Percentiles rank a stretch among this genome's conserved stretches.
These are phyloP conservation scores for Arctia plantaginis DNA, from an alignment of 2,888 invertebrate genomes.

Conservation along the genomic window DNA sequence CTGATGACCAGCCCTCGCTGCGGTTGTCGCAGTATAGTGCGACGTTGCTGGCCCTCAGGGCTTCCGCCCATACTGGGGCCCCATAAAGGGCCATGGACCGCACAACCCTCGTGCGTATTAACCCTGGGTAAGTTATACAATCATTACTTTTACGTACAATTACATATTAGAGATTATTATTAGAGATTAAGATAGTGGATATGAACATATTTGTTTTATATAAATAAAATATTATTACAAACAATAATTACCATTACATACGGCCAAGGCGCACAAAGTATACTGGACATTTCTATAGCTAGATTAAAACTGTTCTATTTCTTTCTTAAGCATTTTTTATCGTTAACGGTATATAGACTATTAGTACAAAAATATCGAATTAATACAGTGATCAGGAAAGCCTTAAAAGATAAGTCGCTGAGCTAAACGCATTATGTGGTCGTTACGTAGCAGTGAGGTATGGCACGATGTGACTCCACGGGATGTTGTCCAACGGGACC, in stretches of 20 bases:
- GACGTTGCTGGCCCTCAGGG: too few relatives aligned
- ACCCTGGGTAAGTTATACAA: too few relatives aligned
- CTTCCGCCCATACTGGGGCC: too few relatives aligned
- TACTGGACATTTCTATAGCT: not conserved
- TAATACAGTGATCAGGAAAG: conserved; percentile 1
- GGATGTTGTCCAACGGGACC: conserved; percentile 71
- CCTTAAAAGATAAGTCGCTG: conserved; percentile 4
- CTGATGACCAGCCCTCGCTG: too few relatives aligned
- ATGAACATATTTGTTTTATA: too few relatives aligned
- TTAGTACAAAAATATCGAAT: not conserved
- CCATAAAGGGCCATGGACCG: too few relatives aligned
- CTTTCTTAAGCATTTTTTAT: not conserved
- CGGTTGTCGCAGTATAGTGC: too few relatives aligned
- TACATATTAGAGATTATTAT: not conserved
- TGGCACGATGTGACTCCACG: conserved; percentile 35
- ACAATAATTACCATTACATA: not conserved
- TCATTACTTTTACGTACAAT: not conserved
- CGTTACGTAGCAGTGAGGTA: conserved; percentile 37
- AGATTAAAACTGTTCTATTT: not conserved
- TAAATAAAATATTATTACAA: too few relatives aligned
- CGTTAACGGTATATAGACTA: not conserved
- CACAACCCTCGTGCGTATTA: too few relatives aligned
- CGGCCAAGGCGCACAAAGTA: not conserved
- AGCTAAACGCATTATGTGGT: conserved; percentile 29
- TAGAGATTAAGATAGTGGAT: too few relatives aligned